Percentiles rank a stretch among this genome's conserved stretches.
phyloP scores from a whole-genome alignment of 1,140 invertebrate species.

The Meloidogyne hapla region DNA sequence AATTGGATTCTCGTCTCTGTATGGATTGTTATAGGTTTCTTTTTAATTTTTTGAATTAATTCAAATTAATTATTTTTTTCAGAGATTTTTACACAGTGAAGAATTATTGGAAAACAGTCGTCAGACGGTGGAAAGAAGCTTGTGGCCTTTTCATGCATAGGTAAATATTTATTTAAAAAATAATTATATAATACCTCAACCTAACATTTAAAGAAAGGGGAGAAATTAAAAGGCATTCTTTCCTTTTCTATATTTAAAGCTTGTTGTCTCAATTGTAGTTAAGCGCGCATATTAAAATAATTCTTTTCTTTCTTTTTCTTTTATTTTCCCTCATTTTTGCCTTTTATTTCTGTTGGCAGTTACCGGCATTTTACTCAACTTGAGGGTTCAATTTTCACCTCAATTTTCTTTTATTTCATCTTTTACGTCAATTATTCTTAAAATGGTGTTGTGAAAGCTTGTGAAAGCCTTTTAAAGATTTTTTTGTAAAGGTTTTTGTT shows the following conservation, averaged over 20 bases:
- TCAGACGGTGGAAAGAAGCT: constrained; percentile 27
- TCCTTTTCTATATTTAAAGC: neutral
- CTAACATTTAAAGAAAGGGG: neutral
- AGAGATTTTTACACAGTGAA: constrained; percentile 44
- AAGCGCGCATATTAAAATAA: neutral
- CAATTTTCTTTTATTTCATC: neutral
- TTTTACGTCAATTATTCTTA: no score
- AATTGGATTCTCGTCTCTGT: constrained; percentile 35
- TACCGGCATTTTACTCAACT: neutral
- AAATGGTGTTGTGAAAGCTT: no score
- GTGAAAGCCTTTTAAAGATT: no score
- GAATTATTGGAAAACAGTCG: constrained; percentile 43
- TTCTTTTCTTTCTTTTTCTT: neutral
- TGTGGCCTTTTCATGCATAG: constrained; percentile 29
- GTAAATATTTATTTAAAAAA: constrained; percentile 5
- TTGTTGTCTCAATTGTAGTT: neutral
- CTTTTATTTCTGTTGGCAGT: neutral
- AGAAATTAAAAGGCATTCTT: neutral
- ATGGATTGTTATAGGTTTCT: constrained; percentile 34
- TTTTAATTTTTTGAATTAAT: neutral
- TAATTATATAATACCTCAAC: neutral
- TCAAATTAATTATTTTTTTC: neutral
- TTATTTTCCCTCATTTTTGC: neutral
- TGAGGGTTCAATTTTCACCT: no score
- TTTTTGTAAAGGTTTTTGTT: no score